Conservation (phyloP, 2,113 vertebrate genomes). For the Clarias magur region DNA sequence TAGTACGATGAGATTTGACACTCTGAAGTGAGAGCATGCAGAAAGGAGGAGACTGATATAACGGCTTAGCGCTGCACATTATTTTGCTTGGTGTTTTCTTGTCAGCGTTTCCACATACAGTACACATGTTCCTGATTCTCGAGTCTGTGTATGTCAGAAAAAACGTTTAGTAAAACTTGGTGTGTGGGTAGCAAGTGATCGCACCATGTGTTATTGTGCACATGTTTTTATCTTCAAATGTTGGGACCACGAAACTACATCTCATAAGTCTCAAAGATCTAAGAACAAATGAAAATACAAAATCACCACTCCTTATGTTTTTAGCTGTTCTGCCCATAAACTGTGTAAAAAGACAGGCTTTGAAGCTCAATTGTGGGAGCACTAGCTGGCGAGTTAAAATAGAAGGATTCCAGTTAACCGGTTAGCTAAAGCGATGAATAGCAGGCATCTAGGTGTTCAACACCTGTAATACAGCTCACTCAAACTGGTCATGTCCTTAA, state of each 20-base stretch:
- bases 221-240: no score
- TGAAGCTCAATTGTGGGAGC: no score
- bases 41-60: background rate
- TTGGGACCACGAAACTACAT: no score
- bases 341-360: no score
- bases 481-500: no score
- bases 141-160: background rate
- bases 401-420: no score
- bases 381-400: no score
- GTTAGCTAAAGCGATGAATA: no score
- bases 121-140: background rate
- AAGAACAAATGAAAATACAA: background rate
- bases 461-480: no score
- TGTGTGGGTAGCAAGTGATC: background rate
- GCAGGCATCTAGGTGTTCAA: no score
- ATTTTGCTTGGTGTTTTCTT: background rate
- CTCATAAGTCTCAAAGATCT: background rate
- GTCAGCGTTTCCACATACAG: no score
- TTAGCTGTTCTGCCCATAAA: background rate
- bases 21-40: background rate
- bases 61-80: background rate
- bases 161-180: background rate
- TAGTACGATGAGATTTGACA: background rate
- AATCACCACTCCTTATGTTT: background rate
- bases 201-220: background rate